These are phyloP conservation scores for Erythrolamprus reginae DNA, from an alignment of 2,113 vertebrate genomes.

Conservation along the genomic window DNA sequence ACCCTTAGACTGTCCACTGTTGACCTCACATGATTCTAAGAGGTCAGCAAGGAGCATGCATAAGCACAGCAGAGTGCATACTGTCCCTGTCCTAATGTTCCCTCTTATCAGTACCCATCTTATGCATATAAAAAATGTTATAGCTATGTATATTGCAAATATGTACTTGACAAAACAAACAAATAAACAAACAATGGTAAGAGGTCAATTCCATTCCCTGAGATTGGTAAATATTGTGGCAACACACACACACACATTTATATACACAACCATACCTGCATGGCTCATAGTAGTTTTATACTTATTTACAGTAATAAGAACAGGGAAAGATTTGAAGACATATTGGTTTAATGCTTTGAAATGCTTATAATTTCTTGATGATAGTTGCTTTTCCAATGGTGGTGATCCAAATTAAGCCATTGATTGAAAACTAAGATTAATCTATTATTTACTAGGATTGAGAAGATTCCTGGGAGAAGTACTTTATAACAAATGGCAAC, in stretches of 20 bases:
- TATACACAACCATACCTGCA: neutral
- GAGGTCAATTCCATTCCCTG: neutral
- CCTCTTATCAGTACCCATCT: no score
- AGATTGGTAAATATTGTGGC: neutral
- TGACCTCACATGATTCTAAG: no score
- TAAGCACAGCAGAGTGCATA: no score
- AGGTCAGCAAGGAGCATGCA: no score
- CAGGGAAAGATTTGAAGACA: neutral
- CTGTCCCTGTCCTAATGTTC: no score
- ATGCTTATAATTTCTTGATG: neutral
- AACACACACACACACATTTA: neutral
- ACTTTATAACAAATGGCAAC: neutral
- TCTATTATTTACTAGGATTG: neutral
- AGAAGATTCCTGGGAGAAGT: neutral
- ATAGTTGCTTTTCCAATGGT: neutral
- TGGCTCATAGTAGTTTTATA: neutral
- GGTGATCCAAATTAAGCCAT: neutral
- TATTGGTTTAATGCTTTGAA: neutral
- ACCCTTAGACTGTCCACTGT: no score
- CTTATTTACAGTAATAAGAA: neutral
- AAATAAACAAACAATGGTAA: no score
- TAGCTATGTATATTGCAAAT: no score
- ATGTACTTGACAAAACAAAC: no score
- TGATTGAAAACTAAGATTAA: neutral
- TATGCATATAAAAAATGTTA: no score